These are phyloP conservation scores for Digitonthophagus gazella DNA, from an alignment of 2,888 invertebrate species.

Conservation along the genomic window DNA sequence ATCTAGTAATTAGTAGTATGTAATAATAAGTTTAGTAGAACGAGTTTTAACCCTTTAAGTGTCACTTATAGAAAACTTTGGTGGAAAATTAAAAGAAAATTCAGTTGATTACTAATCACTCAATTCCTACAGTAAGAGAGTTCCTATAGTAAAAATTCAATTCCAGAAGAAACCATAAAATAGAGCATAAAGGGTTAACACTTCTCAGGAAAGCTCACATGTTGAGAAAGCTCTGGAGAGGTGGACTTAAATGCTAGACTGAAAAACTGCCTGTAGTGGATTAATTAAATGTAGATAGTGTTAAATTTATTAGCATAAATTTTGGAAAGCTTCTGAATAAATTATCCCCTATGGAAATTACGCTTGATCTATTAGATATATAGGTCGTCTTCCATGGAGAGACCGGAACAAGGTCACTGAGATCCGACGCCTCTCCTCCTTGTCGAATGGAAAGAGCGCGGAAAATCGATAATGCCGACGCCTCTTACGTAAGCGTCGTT, in stretches of 20 bases:
- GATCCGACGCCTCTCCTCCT: conserved; percentile 13
- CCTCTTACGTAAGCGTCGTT: conserved; percentile 50
- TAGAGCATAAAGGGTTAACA: too few relatives aligned
- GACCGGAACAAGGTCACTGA: conserved; percentile 44
- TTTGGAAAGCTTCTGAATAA: neutral
- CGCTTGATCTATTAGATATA: conserved; percentile 32
- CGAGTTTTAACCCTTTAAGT: too few relatives aligned
- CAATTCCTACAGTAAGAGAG: neutral
- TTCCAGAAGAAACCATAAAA: too few relatives aligned
- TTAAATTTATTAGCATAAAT: neutral
- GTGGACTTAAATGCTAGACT: too few relatives aligned
- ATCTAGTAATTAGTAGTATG: too few relatives aligned
- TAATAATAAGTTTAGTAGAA: too few relatives aligned
- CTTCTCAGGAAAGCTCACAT: too few relatives aligned
- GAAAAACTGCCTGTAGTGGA: too few relatives aligned
- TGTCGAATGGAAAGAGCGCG: conserved; percentile 10
- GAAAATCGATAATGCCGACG: conserved; percentile 52
- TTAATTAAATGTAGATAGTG: too few relatives aligned
- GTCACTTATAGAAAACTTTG: too few relatives aligned
- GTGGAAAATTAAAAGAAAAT: neutral
- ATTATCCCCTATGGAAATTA: neutral
- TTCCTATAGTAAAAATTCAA: too few relatives aligned
- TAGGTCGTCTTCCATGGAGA: conserved; percentile 44
- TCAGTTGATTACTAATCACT: neutral
- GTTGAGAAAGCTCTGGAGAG: too few relatives aligned